A percentile compares a stretch with the other conserved stretches of the same genome.
Evolutionary conservation across 1,140 invertebrate genomes (phyloP).

Genomic region (Chlorops oryzae): DNA sequence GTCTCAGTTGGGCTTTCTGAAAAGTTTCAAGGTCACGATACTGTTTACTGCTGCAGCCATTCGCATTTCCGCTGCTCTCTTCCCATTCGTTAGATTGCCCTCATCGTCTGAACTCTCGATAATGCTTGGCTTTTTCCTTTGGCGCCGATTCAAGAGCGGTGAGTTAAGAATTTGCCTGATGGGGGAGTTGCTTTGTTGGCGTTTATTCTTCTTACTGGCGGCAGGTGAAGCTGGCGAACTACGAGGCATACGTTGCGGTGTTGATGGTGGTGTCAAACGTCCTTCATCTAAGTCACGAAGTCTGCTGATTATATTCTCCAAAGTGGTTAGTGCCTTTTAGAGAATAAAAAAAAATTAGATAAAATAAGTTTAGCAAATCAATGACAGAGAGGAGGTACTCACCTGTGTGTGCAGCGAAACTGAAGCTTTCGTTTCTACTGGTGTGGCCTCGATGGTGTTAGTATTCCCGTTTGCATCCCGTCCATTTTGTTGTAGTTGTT

Average conservation of each 20-base stretch:
- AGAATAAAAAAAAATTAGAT: not conserved
- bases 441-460: conserved; percentile 33
- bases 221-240: conserved; percentile 66
- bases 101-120: conserved; percentile 86
- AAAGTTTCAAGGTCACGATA: conserved; percentile 89
- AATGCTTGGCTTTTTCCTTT: conserved; percentile 62
- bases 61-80: conserved; percentile 24
- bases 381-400: not conserved
- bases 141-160: conserved; percentile 66
- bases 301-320: conserved; percentile 53
- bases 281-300: conserved; percentile 51
- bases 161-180: conserved; percentile 76
- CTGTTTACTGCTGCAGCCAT: conserved; percentile 58
- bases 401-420: conserved; percentile 51
- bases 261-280: conserved; percentile 50
- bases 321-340: conserved; percentile 49
- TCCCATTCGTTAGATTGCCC: conserved; percentile 57
- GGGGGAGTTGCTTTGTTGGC: conserved; percentile 72
- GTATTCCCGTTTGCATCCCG: not conserved
- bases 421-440: conserved; percentile 42
- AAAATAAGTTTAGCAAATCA: not conserved
- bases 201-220: conserved; percentile 62
- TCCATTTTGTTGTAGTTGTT: conserved; percentile 19
- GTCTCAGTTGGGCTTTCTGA: conserved; percentile 87
- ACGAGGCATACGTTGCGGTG: conserved; percentile 59